Conservation (phyloP, 1,140 invertebrate species). For the Drosophila biarmipes region DNA sequence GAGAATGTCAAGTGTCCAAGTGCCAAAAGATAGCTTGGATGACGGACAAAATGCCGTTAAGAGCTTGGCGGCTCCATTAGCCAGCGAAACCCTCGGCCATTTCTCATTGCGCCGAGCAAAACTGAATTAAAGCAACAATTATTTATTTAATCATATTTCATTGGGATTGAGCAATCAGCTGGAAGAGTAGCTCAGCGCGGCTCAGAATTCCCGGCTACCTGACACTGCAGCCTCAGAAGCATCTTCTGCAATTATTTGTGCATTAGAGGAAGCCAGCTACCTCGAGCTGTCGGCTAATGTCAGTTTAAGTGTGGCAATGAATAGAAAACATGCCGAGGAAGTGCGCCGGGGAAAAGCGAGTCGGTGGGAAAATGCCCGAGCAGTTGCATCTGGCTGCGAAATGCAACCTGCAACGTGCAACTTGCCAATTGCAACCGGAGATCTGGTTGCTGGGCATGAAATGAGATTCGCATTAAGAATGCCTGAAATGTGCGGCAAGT, state of each 20-base stretch:
- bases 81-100: constrained; percentile 44
- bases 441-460: constrained; percentile 28
- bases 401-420: constrained; percentile 6
- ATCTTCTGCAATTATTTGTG: constrained; percentile 78
- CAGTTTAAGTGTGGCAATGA: constrained; percentile 78
- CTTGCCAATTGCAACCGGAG: constrained; percentile 9
- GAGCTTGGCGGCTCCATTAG: constrained; percentile 24
- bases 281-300: constrained; percentile 63
- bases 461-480: constrained; percentile 60
- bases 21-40: not conserved
- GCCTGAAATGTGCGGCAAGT: constrained; percentile 66
- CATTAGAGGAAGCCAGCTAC: constrained; percentile 70
- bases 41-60: constrained; percentile 30
- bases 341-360: constrained; percentile 37
- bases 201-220: constrained; percentile 36
- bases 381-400: constrained; percentile 33
- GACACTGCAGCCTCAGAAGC: constrained; percentile 45
- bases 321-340: constrained; percentile 50
- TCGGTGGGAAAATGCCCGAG: constrained; percentile 48
- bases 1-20: constrained; percentile 5
- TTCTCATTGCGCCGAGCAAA: constrained; percentile 64
- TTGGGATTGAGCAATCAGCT: constrained; percentile 77
- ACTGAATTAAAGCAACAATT: constrained; percentile 80
- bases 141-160: constrained; percentile 82
- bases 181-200: constrained; percentile 38